Base-by-base conservation (phyloP, 2,888 invertebrate species). In the Spisula solida region DNA sequence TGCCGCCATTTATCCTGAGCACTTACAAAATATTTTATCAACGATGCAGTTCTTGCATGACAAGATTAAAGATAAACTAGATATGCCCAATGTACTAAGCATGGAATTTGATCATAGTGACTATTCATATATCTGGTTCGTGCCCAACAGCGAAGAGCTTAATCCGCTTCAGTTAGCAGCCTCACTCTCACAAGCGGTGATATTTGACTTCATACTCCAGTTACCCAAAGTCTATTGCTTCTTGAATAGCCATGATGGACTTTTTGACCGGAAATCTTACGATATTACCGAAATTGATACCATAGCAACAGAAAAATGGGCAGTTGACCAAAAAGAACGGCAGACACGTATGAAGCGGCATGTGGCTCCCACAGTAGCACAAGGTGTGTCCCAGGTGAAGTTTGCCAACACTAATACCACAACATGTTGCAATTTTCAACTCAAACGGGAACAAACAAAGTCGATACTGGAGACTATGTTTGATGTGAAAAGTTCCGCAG, bases 281-380 rank as follows among this genome's bases (percentile, higher is more conserved):
- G 95, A 95, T 84, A 93, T 95, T 34, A 94, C 94, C 8, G 95
- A 95, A 84, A 94, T 95, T 31, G 94, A 95, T 85, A 93, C 94
- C 18, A 88, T 94, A 18, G 90, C 94, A 4, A 93, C 89, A 29
- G 89, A 88, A 85, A 88, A 86, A 29, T 92, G 92, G 92, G 84
- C 88, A 5, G 34, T 47, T 29, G 82, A 87, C 66, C 88, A 91
- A 75, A 87, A 88, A 41, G 34, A 16, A 14, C 87, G 82, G 20
- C 34, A 81, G 47, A 87, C 83, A 31, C 66, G 90, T 20, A 75
- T 91, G 81, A 83, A 81, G 47, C 86, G 90, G 1, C 91, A 92
- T 48, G 83, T 90, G 20, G 85, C 91, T 12, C 92, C 92, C 14
- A 86, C 88, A 2, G 85, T 81, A 56, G 92, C 90, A 4, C 92